A percentile compares a stretch with the other conserved stretches of the same genome.
phyloP scores from a whole-genome alignment of 2,888 invertebrate species.

The Acleris sparsana region DNA sequence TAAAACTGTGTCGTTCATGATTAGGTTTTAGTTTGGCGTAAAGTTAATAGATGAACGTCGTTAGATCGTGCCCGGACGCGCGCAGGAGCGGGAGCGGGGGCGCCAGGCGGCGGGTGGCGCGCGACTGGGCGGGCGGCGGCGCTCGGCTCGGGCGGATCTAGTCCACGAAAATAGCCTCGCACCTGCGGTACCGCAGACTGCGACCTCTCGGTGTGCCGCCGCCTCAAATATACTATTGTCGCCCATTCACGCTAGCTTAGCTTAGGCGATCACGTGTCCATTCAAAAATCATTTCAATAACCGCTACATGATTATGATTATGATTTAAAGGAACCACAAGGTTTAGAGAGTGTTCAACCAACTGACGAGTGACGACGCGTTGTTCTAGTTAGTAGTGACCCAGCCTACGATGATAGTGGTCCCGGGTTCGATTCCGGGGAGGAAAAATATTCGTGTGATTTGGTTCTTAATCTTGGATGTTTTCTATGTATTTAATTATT shows the following conservation, averaged over 20 bases:
- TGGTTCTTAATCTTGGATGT: too few species aligned
- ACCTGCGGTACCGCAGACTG: conserved; percentile 73
- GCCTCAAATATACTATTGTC: conserved; percentile 59
- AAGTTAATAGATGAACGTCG: conserved; percentile 31
- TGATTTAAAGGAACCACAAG: too few species aligned
- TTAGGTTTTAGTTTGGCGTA: conserved; percentile 6
- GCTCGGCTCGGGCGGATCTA: conserved; percentile 51
- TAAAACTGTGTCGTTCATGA: conserved; percentile 22
- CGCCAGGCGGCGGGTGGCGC: conserved; percentile 48
- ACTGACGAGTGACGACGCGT: too few species aligned
- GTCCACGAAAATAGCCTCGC: conserved; percentile 75
- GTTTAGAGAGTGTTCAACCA: too few species aligned
- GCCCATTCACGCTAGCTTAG: conserved; percentile 15
- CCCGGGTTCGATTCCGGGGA: too few species aligned
- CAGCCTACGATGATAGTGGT: too few species aligned
- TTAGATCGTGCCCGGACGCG: conserved; percentile 28
- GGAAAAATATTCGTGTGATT: too few species aligned
- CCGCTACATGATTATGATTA: too few species aligned
- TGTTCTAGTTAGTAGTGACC: too few species aligned
- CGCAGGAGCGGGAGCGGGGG: conserved; percentile 43
- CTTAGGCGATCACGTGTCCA: too few species aligned
- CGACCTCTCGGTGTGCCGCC: conserved; percentile 67
- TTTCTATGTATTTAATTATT: too few species aligned
- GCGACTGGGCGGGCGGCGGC: conserved; percentile 73
- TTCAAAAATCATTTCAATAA: too few species aligned